A percentile compares a stretch with the other conserved stretches of the same genome.
phyloP scores from a whole-genome alignment of 2,113 vertebrate genomes.

The Phalacrocorax aristotelis region DNA sequence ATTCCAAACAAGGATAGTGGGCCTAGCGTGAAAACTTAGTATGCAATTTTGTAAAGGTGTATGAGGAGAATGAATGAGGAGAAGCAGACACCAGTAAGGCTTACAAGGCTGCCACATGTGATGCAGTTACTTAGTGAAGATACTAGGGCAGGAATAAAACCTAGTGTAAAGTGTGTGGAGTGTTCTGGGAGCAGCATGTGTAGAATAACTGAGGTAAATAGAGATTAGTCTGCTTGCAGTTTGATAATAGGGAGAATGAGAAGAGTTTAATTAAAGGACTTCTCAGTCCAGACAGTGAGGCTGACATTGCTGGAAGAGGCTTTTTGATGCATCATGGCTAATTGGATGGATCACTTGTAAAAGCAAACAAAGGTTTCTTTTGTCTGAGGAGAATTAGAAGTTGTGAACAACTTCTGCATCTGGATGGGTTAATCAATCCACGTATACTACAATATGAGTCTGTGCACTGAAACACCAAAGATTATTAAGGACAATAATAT shows the following conservation, averaged over 20 bases:
- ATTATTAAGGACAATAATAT: not conserved
- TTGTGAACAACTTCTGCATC: not conserved
- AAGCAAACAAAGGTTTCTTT: not conserved
- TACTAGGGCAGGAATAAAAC: not conserved
- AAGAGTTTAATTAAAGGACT: not conserved
- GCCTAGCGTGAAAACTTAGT: not conserved
- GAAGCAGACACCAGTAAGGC: not conserved
- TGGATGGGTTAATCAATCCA: not conserved
- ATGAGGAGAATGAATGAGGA: not conserved
- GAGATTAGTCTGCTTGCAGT: not conserved
- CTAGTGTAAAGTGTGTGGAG: not conserved
- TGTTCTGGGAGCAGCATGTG: not conserved
- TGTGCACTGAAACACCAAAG: not conserved
- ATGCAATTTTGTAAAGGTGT: not conserved
- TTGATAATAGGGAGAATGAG: not conserved
- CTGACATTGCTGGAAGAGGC: not conserved
- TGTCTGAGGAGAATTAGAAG: not conserved
- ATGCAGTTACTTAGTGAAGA: not conserved
- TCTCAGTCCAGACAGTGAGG: not conserved
- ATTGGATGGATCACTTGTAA: not conserved
- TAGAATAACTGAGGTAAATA: not conserved
- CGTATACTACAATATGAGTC: not conserved
- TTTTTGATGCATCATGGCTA: not conserved
- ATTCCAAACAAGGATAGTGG: not conserved
- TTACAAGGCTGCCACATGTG: not conserved